A percentile compares a stretch with the other conserved stretches of the same genome.
Evolutionary conservation across 2,797 vertebrate genomes (phyloP).

Genomic region (Ceyx erithaca): DNA sequence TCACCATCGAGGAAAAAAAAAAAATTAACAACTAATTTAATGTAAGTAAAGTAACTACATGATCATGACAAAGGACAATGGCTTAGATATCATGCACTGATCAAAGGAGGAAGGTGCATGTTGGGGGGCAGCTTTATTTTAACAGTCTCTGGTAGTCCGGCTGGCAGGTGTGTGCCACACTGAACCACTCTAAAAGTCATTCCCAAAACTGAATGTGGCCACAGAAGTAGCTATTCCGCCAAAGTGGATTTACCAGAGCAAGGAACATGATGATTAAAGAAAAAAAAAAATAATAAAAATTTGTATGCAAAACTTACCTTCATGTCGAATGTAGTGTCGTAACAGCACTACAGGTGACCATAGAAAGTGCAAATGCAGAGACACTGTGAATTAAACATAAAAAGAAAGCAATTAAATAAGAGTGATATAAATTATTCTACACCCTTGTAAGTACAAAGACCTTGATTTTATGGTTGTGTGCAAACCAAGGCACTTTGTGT

Average conservation of each 20-base stretch:
- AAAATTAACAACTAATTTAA: not conserved
- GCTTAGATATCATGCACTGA: not conserved
- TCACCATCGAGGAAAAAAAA: not conserved
- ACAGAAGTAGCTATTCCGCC: not conserved
- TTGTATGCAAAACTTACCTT: not conserved
- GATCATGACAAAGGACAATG: not conserved
- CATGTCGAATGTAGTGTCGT: slow-evolving; percentile 78
- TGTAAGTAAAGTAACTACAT: not conserved
- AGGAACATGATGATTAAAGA: not conserved
- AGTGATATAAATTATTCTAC: not conserved
- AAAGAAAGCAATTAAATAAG: not conserved
- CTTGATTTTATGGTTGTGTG: not conserved
- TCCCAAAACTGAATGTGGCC: not conserved
- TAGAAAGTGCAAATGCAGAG: slow-evolving; percentile 77
- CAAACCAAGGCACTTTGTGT: not conserved
- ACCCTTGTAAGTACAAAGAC: not conserved
- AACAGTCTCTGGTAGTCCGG: not conserved
- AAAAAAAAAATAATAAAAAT: not conserved
- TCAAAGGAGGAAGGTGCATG: not conserved
- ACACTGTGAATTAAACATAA: slow-evolving; percentile 55
- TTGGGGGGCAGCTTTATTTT: not conserved
- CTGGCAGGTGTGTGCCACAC: not conserved
- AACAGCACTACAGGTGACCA: slow-evolving; percentile 85
- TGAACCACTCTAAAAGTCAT: not conserved
- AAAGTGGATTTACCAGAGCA: not conserved